Evolutionary conservation across 2,888 invertebrate species (phyloP).

Genomic region (Ectropis crepuscularia): DNA sequence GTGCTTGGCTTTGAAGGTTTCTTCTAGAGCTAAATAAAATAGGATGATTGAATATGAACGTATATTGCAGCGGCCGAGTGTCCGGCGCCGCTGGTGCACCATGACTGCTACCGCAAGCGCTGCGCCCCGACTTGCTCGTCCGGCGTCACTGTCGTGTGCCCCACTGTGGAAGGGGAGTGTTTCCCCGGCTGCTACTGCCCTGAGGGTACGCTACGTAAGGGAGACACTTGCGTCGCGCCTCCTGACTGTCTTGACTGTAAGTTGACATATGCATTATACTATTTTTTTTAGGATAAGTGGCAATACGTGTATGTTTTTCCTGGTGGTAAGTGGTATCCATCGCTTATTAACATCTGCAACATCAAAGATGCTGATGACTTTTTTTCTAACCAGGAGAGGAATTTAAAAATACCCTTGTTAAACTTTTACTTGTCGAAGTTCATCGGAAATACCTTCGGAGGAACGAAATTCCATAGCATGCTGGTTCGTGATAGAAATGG

Average conservation of each 20-base stretch:
- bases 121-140: slow-evolving; percentile 92
- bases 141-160: slow-evolving; percentile 75
- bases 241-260: slow-evolving; percentile 91
- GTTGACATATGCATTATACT: too few species aligned
- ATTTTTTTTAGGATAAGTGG: too few species aligned
- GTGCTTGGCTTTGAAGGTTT: background rate
- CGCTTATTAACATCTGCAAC: too few species aligned
- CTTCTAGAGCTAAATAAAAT: background rate
- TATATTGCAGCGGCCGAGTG: slow-evolving; percentile 86
- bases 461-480: too few species aligned
- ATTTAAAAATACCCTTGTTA: too few species aligned
- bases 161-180: slow-evolving; percentile 87
- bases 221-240: slow-evolving; percentile 88
- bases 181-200: slow-evolving; percentile 95
- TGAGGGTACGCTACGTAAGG: slow-evolving; percentile 87
- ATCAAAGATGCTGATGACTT: too few species aligned
- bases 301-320: too few species aligned
- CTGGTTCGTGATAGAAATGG: too few species aligned
- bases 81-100: slow-evolving; percentile 90
- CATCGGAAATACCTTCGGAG: too few species aligned
- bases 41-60: background rate
- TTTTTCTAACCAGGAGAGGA: too few species aligned
- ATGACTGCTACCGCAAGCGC: slow-evolving; percentile 91
- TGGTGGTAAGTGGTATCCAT: too few species aligned
- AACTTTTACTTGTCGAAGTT: too few species aligned